Conservation (phyloP, 2,797 vertebrate genomes). For the Hyperoplus lanceolatus region DNA sequence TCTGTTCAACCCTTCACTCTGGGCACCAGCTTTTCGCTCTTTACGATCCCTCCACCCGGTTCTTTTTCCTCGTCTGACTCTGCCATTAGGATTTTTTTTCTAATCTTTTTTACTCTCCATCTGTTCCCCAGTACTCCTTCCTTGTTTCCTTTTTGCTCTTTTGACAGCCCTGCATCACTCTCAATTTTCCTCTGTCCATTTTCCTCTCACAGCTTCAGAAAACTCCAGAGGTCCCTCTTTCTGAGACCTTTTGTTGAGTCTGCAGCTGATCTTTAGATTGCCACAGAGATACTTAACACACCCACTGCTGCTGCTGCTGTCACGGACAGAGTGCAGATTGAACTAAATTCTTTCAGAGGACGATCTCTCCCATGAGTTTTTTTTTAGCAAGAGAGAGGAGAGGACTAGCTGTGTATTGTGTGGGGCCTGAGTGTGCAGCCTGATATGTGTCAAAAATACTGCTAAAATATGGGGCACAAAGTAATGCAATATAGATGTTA, state of each 20-base stretch:
- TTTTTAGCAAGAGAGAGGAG: conserved; percentile 46
- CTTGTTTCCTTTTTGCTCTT: conserved; percentile 64
- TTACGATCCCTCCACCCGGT: conserved; percentile 52
- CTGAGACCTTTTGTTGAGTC: conserved; percentile 58
- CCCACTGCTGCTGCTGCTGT: conserved; percentile 28
- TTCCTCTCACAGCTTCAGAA: conserved; percentile 44
- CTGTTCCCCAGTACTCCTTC: conserved; percentile 62
- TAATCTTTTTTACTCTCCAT: conserved; percentile 68
- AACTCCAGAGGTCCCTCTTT: conserved; percentile 55
- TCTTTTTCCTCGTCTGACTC: conserved; percentile 57
- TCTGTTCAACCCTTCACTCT: conserved; percentile 41
- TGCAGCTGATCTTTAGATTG: conserved; percentile 66
- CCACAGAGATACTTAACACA: conserved; percentile 41
- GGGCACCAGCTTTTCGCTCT: conserved; percentile 55
- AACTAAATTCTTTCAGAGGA: conserved; percentile 50
- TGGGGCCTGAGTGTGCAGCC: conserved; percentile 30
- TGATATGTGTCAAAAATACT: conserved; percentile 77
- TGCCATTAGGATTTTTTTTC: conserved; percentile 66
- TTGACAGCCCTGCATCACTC: conserved; percentile 50
- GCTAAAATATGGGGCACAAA: conserved; percentile 76
- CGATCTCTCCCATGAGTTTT: conserved; percentile 53
- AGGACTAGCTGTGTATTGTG: conserved; percentile 27
- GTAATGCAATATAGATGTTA: conserved; percentile 82
- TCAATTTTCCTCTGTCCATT: conserved; percentile 56
- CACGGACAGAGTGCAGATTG: conserved; percentile 46